phyloP scores from a whole-genome alignment of 2,797 vertebrate genomes.

The Sphaeramia orbicularis region DNA sequence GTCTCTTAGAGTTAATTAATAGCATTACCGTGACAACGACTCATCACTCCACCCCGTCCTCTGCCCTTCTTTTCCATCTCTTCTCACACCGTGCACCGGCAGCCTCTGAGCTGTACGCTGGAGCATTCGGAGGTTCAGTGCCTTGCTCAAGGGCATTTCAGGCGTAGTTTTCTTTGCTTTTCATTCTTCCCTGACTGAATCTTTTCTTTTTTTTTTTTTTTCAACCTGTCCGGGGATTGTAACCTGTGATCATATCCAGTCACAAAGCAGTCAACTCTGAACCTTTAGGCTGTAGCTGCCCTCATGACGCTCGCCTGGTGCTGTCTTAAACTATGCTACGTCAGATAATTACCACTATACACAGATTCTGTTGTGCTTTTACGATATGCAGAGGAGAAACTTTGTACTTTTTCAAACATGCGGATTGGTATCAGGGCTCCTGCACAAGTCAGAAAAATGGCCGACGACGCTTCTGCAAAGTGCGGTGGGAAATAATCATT shows the following conservation, averaged over 20 bases:
- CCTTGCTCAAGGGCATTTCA: constrained; percentile 78
- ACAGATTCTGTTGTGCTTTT: constrained; percentile 15
- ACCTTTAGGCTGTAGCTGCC: constrained; percentile 63
- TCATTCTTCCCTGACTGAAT: constrained; percentile 42
- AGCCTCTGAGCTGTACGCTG: constrained; percentile 57
- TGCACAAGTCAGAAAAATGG: constrained; percentile 6
- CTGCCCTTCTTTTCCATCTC: constrained; percentile 3
- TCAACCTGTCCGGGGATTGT: constrained; percentile 63
- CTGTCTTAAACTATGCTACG: constrained; percentile 74
- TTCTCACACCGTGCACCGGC: constrained; percentile 32
- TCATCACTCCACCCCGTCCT: constrained; percentile 9
- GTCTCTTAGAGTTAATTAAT: not conserved
- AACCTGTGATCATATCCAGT: constrained; percentile 61
- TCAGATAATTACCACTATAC: constrained; percentile 24
- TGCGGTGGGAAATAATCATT: not conserved
- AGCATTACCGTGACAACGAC: constrained; percentile 14
- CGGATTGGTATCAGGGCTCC: constrained; percentile 16
- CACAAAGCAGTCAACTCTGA: constrained; percentile 46
- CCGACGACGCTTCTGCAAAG: too few relatives aligned
- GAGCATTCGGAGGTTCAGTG: constrained; percentile 71
- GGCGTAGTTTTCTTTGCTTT: constrained; percentile 49
- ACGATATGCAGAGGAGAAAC: constrained; percentile 47
- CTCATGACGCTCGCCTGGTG: constrained; percentile 71
- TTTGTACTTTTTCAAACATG: constrained; percentile 40
- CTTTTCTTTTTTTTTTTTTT: constrained; percentile 3